Base-by-base conservation (phyloP, 2,113 vertebrate species). In the Scatophagus argus region DNA sequence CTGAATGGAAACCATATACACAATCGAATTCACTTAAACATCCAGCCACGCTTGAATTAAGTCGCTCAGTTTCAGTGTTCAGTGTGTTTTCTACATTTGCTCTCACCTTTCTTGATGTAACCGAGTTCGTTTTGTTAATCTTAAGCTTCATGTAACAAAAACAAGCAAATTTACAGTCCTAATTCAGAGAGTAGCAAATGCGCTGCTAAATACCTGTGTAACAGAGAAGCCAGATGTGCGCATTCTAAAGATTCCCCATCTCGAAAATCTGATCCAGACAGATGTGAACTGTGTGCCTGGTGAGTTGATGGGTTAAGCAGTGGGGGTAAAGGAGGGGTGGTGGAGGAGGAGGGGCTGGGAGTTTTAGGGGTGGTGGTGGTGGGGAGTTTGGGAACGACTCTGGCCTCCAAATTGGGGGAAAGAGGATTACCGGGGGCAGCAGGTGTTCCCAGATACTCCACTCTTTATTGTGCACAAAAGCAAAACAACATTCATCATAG, bases 231-330 rank as follows among this genome's bases (percentile, higher is more conserved):
- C 89, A 90, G 81, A 91, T 89, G 88, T 86, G 71, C 74, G 54
- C 71, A 77, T 88, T 81, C 73, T 73, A 74, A 81, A 73, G 70
- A 82, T 67, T 78, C 74, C 55, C 66, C 39, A 43, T 73, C 59
- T 80, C 52, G 2, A 64, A 76, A 80, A 81, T 86, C 60, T 65
- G 82, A 86, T 81, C 89, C 83, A 73, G 80, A 73, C 83, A 91
- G 87, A 91, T 89, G 82, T 91, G 87, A 87, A 83, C 74, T 74
- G 31, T 74, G 82, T 47, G 84, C 31, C 65, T 87, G 52, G 34
- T 54, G 82, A 79, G 77, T 76, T 88, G 85, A 88, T 86, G 88
- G 83, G 69, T 88, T 91, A 66, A 90, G 74, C 87, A 82, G 83
- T 16, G 65, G 71, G 71, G 67, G 41, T 31, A 58, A 46, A 21